These are phyloP conservation scores for Eufriesea mexicana DNA, from an alignment of 1,140 invertebrate species.

Conservation along the genomic window DNA sequence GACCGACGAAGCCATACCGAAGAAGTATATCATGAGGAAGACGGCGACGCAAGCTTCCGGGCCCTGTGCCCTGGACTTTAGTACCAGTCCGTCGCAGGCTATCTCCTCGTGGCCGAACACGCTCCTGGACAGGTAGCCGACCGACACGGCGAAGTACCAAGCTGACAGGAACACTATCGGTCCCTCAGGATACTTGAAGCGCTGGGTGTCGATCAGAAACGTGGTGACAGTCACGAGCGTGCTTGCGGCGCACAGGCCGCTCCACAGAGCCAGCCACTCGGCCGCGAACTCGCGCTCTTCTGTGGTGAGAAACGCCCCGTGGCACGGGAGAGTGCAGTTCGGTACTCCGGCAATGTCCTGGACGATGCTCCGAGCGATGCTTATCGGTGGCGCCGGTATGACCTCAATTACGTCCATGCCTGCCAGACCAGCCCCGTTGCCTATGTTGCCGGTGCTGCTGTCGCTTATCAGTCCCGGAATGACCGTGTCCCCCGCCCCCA, in stretches of 20 bases:
- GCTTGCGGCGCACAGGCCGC: slow-evolving; percentile 95
- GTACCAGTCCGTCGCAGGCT: slow-evolving; percentile 92
- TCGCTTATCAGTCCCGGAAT: slow-evolving; percentile 60
- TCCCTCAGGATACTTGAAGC: slow-evolving; percentile 96
- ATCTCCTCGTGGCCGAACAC: slow-evolving; percentile 93
- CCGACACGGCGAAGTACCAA: slow-evolving; percentile 97
- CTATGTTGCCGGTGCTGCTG: slow-evolving; percentile 58
- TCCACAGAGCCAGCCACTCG: slow-evolving; percentile 98
- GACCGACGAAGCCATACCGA: slow-evolving; percentile 96
- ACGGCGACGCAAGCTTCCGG: slow-evolving; percentile 92
- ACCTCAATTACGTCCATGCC: slow-evolving; percentile 67
- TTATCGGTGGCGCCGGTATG: slow-evolving; percentile 70
- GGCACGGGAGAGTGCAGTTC: slow-evolving; percentile 96
- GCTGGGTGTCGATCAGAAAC: slow-evolving; percentile 94
- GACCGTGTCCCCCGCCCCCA: slow-evolving; percentile 80
- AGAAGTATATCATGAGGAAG: slow-evolving; percentile 95
- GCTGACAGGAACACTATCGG: slow-evolving; percentile 97
- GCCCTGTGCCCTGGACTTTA: slow-evolving; percentile 85
- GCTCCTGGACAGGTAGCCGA: slow-evolving; percentile 94
- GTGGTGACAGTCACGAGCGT: slow-evolving; percentile 96
- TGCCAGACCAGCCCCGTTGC: slow-evolving; percentile 61
- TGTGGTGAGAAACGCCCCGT: slow-evolving; percentile 92
- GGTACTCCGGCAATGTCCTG: slow-evolving; percentile 86
- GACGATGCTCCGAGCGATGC: slow-evolving; percentile 64
- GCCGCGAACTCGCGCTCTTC: slow-evolving; percentile 95